Evolutionary conservation across 1,140 invertebrate genomes (phyloP).

Genomic region (Euglossa dilemma): DNA sequence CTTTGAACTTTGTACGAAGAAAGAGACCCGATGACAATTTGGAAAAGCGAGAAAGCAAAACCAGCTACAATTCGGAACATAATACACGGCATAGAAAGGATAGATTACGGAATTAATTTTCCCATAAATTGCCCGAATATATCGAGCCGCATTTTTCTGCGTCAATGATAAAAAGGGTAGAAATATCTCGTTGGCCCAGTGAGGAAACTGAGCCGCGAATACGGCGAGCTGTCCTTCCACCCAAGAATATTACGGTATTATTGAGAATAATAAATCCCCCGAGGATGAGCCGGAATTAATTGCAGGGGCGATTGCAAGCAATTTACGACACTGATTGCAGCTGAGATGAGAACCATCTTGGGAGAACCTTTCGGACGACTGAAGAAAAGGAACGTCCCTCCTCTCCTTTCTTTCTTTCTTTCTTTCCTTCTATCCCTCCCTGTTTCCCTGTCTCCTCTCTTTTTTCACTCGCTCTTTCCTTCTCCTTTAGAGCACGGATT

Average conservation of each 20-base stretch:
- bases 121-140: neutral
- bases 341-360: constrained; percentile 74
- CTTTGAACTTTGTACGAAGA: no score
- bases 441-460: constrained; percentile 9
- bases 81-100: neutral
- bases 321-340: constrained; percentile 75
- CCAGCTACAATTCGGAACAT: no score
- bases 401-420: constrained; percentile 15
- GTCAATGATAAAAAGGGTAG: constrained; percentile 6
- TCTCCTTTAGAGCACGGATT: constrained; percentile 70
- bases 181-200: constrained; percentile 16
- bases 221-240: constrained; percentile 39
- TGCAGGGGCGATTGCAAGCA: constrained; percentile 74
- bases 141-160: constrained; percentile 23
- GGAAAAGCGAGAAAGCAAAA: no score
- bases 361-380: constrained; percentile 69
- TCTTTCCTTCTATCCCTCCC: constrained; percentile 20
- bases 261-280: constrained; percentile 73
- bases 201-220: constrained; percentile 20
- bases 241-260: constrained; percentile 71
- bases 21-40: no score
- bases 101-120: neutral
- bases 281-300: constrained; percentile 74
- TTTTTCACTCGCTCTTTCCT: constrained; percentile 25
- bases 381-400: constrained; percentile 68